Conservation (phyloP, 2,888 invertebrate genomes). For the Auanema sp. region DNA sequence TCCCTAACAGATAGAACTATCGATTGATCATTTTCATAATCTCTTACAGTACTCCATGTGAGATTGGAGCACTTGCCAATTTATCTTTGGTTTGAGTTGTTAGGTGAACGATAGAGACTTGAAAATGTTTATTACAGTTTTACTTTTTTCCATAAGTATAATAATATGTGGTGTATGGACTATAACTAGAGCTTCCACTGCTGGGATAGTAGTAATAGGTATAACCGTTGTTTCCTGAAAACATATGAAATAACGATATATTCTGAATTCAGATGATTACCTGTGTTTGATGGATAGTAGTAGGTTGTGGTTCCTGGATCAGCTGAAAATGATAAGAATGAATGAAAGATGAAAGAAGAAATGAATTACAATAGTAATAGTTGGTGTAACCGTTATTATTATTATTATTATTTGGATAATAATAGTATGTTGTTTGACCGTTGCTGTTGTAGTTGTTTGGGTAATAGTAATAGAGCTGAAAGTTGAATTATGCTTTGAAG, state of each 20-base stretch:
- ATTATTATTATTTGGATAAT: constrained; percentile 9
- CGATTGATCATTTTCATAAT: too few species aligned
- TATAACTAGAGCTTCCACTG: not conserved
- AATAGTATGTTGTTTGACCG: constrained; percentile 16
- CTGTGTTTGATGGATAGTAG: constrained; percentile 8
- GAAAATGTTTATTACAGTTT: too few species aligned
- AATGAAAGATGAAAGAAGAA: not conserved
- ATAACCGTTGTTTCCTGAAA: constrained; percentile 6
- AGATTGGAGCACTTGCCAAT: too few species aligned
- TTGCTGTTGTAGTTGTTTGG: constrained; percentile 8
- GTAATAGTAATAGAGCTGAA: constrained; percentile 18
- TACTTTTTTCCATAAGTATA: constrained; percentile 7
- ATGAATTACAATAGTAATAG: constrained; percentile 1
- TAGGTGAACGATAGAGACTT: too few species aligned
- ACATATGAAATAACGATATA: not conserved
- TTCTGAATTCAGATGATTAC: constrained; percentile 5
- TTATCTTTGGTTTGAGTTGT: too few species aligned
- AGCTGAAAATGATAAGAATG: not conserved
- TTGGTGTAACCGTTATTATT: not conserved
- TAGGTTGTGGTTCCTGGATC: not conserved
- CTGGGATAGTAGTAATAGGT: constrained; percentile 7
- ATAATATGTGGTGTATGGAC: constrained; percentile 8
- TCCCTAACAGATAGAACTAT: too few species aligned
- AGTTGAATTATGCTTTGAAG: too few species aligned
- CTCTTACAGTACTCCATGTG: too few species aligned